A percentile compares a stretch with the other conserved stretches of the same genome.
Conservation (phyloP, 2,888 invertebrate species). For the Archips xylosteana region DNA sequence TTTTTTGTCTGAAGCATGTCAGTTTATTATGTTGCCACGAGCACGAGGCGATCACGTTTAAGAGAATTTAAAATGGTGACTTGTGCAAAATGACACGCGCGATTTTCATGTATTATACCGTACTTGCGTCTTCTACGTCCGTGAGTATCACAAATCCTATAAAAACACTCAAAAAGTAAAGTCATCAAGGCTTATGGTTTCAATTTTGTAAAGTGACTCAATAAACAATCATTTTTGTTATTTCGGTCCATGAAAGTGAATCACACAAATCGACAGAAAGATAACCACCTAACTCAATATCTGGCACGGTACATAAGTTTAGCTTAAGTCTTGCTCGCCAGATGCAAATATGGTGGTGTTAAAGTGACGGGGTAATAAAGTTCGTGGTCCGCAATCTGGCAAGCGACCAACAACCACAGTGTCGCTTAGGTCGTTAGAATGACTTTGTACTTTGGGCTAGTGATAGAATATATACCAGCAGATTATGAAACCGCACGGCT, state of each 20-base stretch:
- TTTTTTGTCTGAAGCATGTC: no score
- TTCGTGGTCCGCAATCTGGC: conserved; percentile 43
- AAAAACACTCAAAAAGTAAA: neutral
- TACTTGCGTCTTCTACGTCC: no score
- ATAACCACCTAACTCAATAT: neutral
- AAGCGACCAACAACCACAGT: conserved; percentile 41
- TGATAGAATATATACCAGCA: conserved; percentile 8
- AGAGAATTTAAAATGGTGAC: no score
- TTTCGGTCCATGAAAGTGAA: neutral
- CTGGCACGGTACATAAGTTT: conserved; percentile 1
- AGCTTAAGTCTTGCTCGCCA: conserved; percentile 8
- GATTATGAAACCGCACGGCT: conserved; percentile 17
- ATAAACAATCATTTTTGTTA: neutral
- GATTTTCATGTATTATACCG: no score
- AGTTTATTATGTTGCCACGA: no score
- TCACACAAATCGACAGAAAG: neutral
- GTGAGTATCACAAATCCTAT: neutral
- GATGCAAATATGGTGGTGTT: conserved; percentile 37
- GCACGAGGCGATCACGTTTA: no score
- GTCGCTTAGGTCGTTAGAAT: conserved; percentile 62
- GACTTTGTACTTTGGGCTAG: conserved; percentile 47
- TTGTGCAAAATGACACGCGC: no score
- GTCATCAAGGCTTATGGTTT: neutral
- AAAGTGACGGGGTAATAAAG: conserved; percentile 50
- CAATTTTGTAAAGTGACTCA: neutral